Evolutionary conservation across 2,797 vertebrate species (phyloP).

Genomic region (Trachurus trachurus): DNA sequence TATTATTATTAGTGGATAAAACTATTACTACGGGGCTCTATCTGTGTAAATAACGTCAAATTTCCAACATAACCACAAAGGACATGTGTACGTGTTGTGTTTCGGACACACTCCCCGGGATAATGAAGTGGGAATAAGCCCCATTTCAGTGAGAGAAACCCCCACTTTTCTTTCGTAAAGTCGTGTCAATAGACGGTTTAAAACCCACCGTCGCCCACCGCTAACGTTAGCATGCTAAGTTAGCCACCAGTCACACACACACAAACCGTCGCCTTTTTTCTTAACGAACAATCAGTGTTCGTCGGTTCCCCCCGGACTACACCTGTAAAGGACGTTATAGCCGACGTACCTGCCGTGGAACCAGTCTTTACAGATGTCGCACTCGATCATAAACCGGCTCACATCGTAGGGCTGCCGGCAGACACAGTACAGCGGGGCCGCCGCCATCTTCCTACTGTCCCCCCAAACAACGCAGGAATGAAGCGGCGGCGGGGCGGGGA

Average conservation of each 20-base stretch:
- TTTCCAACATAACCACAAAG: background rate
- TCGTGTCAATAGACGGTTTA: constrained; percentile 83
- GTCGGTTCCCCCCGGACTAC: background rate
- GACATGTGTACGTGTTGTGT: accelerated
- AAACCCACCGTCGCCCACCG: constrained; percentile 81
- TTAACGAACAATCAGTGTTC: constrained; percentile 50
- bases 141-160: background rate
- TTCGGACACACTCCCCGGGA: accelerated
- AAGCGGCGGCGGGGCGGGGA: constrained; percentile 85
- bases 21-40: constrained; percentile 26
- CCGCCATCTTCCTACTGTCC: constrained; percentile 92
- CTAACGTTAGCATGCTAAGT: constrained; percentile 75
- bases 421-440: constrained; percentile 96
- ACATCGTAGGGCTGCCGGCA: constrained; percentile 98
- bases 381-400: constrained; percentile 99
- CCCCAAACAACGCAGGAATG: constrained; percentile 89
- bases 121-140: accelerated
- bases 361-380: constrained; percentile 99
- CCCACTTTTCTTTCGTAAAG: constrained; percentile 68
- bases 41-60: background rate
- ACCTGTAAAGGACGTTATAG: background rate
- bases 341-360: constrained; percentile 95
- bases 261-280: constrained; percentile 77
- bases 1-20: constrained; percentile 32
- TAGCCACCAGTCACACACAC: constrained; percentile 70